phyloP scores from a whole-genome alignment of 2,888 invertebrate genomes.

The Gonocerus acuteangulatus region DNA sequence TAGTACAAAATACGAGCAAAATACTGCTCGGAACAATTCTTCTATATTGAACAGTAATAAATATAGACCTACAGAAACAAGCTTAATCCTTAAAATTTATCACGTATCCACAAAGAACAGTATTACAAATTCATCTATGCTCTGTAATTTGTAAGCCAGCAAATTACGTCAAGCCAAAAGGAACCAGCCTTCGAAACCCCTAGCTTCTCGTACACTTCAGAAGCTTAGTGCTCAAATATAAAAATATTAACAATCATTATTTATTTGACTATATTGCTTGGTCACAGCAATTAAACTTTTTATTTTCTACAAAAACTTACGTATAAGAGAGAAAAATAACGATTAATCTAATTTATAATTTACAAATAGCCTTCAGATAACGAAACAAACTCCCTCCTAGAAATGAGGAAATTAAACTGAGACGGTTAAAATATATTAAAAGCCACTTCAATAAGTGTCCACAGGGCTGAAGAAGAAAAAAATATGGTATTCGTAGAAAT shows the following conservation, averaged over 20 bases:
- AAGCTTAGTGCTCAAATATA: conserved; percentile 8
- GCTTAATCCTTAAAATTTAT: not conserved
- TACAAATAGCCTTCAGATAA: not conserved
- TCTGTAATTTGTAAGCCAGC: conserved; percentile 29
- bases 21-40: not conserved
- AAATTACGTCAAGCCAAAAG: conserved; percentile 27
- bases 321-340: not conserved
- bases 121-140: conserved; percentile 3
- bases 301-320: not conserved
- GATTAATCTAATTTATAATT: not conserved
- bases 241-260: conserved; percentile 20
- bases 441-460: no score
- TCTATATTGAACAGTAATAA: not conserved
- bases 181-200: conserved; percentile 32
- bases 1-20: conserved; percentile 7
- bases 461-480: no score
- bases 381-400: not conserved
- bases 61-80: not conserved
- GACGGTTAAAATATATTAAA: not conserved
- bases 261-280: conserved; percentile 30
- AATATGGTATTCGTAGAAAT: no score
- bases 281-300: conserved; percentile 31
- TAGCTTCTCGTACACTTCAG: conserved; percentile 11
- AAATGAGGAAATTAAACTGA: no score
- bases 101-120: not conserved